Evolutionary conservation across 2,888 invertebrate species (phyloP).

Genomic region (Rhodophaea formosa): DNA sequence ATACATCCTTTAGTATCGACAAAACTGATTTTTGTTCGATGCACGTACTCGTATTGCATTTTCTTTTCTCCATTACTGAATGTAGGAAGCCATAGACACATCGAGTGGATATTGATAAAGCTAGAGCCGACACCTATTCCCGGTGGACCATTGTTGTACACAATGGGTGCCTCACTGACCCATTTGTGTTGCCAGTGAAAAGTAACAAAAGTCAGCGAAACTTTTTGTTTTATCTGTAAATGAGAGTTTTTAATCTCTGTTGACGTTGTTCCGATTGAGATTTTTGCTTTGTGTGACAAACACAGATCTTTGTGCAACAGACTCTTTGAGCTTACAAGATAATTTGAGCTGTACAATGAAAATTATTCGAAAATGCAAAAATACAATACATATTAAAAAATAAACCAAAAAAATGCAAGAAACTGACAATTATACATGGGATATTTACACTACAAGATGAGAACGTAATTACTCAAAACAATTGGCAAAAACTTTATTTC

Average conservation of each 20-base stretch:
- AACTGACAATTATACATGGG: too few species aligned
- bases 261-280: conserved; percentile 10
- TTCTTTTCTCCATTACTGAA: conserved; percentile 52
- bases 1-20: too few species aligned
- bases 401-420: too few species aligned
- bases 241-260: conserved; percentile 15
- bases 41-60: too few species aligned
- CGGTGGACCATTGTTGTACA: conserved; percentile 60
- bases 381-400: too few species aligned
- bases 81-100: conserved; percentile 59
- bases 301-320: conserved; percentile 14
- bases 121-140: conserved; percentile 57
- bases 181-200: conserved; percentile 46
- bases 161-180: conserved; percentile 48
- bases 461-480: too few species aligned
- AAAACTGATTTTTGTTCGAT: too few species aligned
- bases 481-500: too few species aligned
- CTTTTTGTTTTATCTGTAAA: conserved; percentile 30
- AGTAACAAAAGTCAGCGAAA: conserved; percentile 44
- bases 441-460: too few species aligned
- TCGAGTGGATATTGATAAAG: conserved; percentile 66
- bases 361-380: too few species aligned
- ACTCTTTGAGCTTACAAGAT: too few species aligned
- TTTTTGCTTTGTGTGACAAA: conserved; percentile 4
- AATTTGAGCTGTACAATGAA: too few species aligned